Evolutionary conservation across 2,797 vertebrate species (phyloP), one percentile per base, ranked within the genome.

Genomic region (Craterocephalus amniculus): DNA sequence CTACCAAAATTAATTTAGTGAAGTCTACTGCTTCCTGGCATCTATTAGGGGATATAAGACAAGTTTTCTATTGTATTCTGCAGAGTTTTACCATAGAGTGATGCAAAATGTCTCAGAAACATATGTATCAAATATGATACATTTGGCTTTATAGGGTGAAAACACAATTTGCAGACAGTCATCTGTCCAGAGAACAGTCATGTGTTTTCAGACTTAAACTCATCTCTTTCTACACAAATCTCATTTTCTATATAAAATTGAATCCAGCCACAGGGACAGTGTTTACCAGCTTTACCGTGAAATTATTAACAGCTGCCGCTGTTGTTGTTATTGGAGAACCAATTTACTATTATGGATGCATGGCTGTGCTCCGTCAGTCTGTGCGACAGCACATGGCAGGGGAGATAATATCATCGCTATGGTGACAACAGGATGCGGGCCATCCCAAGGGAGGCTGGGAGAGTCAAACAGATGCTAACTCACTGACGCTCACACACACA

Each of bases 391-490:
- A 90, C 90, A 90, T 88, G 90, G 92, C 75, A 76, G 49, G 31
- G 68, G 67, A 91, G 92, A 91, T 93, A 92, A 92, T 82, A 91
- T 92, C 89, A 84, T 92, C 88, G 70, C 90, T 89, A 93, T 83
- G 90, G 92, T 91, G 88, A 91, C 92, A 91, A 90, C 90, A 92
- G 89, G 89, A 91, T 91, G 87, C 75, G 78, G 80, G 63, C 58
- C 0, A 0, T 76, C 92, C 87, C 84, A 51, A 24, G 83, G 89
- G 91, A 88, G 70, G 59, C 67, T 80, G 86, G 78, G 68, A 89
- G 84, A 89, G 87, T 85, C 84, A 83, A 84, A 88, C 79, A 90
- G 83, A 92, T 85, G 76, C 85, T 83, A 87, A 87, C 85, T 86
- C 76, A 55, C 76, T n/a, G 43, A 78, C 51, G 58, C 63, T 61